These are phyloP conservation scores for Gortyna flavago DNA, from an alignment of 2,888 invertebrate species.

Conservation along the genomic window DNA sequence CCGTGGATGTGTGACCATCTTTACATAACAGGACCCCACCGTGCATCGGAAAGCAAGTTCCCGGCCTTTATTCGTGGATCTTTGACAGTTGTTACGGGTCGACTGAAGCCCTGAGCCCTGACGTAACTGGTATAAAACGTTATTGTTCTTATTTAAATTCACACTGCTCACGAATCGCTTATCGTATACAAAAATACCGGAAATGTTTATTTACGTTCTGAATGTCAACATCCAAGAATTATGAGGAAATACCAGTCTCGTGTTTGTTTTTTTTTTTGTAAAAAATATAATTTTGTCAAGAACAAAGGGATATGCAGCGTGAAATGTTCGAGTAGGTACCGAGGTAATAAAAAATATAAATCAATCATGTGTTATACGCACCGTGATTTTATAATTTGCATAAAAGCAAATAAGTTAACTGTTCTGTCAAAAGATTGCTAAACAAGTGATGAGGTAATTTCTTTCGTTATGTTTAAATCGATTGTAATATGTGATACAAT, in stretches of 20 bases:
- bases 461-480: not conserved
- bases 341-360: constrained; percentile 14
- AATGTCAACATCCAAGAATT: constrained; percentile 38
- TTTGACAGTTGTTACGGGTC: not conserved
- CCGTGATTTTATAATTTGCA: not conserved
- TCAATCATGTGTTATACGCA: constrained; percentile 3
- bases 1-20: no score
- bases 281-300: not conserved
- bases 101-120: not conserved
- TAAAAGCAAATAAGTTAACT: not conserved
- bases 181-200: constrained; percentile 46
- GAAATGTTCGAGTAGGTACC: not conserved
- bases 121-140: not conserved
- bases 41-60: no score
- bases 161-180: constrained; percentile 23
- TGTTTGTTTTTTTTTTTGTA: not conserved
- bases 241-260: constrained; percentile 3
- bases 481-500: not conserved
- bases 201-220: constrained; percentile 40
- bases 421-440: not conserved
- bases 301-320: not conserved
- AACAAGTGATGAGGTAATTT: not conserved
- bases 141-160: constrained; percentile 45
- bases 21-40: no score
- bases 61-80: no score